Evolutionary conservation across 1,140 invertebrate genomes (phyloP).

Genomic region (Aethina tumida): DNA sequence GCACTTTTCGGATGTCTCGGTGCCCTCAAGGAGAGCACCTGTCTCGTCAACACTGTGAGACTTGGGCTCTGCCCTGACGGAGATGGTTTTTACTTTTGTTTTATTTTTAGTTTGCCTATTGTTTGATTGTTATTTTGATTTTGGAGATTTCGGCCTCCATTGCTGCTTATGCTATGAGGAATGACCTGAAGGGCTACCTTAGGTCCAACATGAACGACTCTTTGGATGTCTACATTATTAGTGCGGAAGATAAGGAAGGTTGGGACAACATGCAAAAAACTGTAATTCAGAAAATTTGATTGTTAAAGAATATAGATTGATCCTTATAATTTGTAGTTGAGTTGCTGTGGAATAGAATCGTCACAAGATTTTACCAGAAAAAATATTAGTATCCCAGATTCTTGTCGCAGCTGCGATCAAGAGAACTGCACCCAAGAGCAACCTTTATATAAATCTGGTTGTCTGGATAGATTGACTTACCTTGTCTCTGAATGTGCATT

Average conservation of each 20-base stretch:
- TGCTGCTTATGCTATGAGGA: constrained; percentile 61
- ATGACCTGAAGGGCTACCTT: constrained; percentile 47
- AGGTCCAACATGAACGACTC: constrained; percentile 45
- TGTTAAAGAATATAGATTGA: too few relatives aligned
- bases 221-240: constrained; percentile 44
- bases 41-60: constrained; percentile 68
- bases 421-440: constrained; percentile 10
- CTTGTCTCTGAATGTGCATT: constrained; percentile 64
- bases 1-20: constrained; percentile 75
- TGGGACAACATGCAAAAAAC: constrained; percentile 57
- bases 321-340: constrained; percentile 43
- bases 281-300: too few relatives aligned
- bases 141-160: constrained; percentile 74
- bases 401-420: constrained; percentile 22
- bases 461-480: constrained; percentile 51
- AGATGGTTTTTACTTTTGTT: constrained; percentile 7
- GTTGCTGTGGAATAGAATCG: constrained; percentile 61
- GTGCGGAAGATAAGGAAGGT: constrained; percentile 39
- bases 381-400: constrained; percentile 5
- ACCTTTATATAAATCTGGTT: constrained; percentile 47
- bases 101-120: constrained; percentile 64
- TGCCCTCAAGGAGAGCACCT: constrained; percentile 71
- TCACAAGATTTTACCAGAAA: constrained; percentile 42
- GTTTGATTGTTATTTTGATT: constrained; percentile 65
- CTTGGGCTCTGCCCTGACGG: neutral